Base-by-base conservation (phyloP, 1,140 invertebrate genomes). In the Pseudachorutes palmiensis region DNA sequence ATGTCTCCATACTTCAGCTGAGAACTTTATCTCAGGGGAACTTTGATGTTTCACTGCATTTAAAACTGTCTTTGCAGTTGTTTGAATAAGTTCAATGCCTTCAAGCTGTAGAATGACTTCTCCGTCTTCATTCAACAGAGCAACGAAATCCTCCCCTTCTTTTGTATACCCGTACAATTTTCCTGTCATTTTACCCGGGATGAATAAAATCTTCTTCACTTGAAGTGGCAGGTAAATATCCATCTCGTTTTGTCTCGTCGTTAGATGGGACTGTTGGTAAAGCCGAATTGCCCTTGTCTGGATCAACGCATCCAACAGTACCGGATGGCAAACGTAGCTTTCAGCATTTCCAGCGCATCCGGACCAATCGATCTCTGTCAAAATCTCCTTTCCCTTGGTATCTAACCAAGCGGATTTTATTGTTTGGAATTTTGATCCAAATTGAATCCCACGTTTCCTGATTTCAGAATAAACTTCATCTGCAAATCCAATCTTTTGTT, bases 301-400 rank as follows among this genome's bases (percentile, higher is more conserved):
- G 32, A 70, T 66, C 60, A 67, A 65, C 0, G 65, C 69, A 31
- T 70, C 69, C n/a, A 70, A 26, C 19, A 68, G 24, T 1, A 70
- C 49, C 0, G 69, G 69, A 30, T 70, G 69, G 1, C 58, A 32
- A 2, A 65, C 51, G 48, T 67, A 70, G 0, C 45, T 29, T 41
- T 29, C 30, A 2, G 24, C 2, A 29, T 36, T 66, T n/a, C 49
- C 9, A 3, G 67, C 60, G 32, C 66, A 22, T 3, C 59, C 63
- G 1, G 67, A 29, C 0, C 67, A 41, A 14, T 67, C 60, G 0
- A 62, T 24, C 2, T 65, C 62, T 32, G 2, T 16, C 12, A n/a
- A n/a, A n/a, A n/a, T n/a, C n/a, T n/a, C n/a, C n/a, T n/a, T n/a
- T n/a, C n/a, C n/a, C n/a, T n/a, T n/a, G n/a, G n/a, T n/a, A n/a